Evolutionary conservation across 2,797 vertebrate species (phyloP), one percentile per base, ranked within the genome.

Genomic region (Crocidura indochinensis): DNA sequence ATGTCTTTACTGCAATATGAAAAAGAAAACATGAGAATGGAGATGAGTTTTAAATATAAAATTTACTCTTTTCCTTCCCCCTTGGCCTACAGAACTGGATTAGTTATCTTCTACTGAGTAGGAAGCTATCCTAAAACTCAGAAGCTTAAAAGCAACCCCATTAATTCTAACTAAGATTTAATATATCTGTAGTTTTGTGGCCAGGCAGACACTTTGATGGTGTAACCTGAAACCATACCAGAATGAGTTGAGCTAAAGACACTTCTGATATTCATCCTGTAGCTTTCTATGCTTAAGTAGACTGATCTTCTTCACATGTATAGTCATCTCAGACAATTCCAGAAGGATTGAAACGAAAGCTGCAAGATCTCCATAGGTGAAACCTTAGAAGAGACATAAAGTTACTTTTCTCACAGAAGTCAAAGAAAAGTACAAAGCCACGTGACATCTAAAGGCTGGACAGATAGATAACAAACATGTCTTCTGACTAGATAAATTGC

Each of bases 1-100:
- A 71, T 80, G 47, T 78, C 20, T 68, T 91, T 65, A 82, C 53
- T 91, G 65, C 80, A 90, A 81, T 53, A 31, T 90, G 38, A 38
- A 38, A 38, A 38, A 90, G 64, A 73, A 38, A 93, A 79, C 27
- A 56, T 0, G 87, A 51, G 20, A 65, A 82, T n/a, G 76, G 72
- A 73, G 15, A 86, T 73, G 14, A 79, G 68, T 22, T 91, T 51
- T 24, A 85, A 29, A 53, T 19, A 84, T 38, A 92, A 27, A 91
- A 88, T 88, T 85, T 79, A 6, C 27, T 93, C 15, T 87, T 12
- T 38, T 67, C 10, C 31, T 84, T 69, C 62, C 4, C 3, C 77
- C 83, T 71, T 8, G 6, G 20, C 22, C 8, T 88, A 22, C 29
- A 29, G 0, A 29, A 10, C 17, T 67, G 0, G 56, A 80, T 74